Conservation (phyloP, 1,140 invertebrate species). For the Drosophila gunungcola region DNA sequence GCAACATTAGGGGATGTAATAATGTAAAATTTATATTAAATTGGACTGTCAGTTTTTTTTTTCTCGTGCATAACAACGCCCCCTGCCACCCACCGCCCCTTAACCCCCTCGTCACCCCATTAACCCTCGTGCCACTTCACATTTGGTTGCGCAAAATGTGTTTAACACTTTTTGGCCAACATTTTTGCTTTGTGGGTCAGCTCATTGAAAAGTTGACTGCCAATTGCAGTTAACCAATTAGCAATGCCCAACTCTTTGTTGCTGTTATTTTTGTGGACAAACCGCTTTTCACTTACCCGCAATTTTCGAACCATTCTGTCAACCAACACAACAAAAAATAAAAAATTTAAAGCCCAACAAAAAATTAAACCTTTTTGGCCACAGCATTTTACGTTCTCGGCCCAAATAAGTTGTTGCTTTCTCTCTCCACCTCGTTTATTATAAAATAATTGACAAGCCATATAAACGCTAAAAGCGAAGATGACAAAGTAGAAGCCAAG, state of each 20-base stretch:
- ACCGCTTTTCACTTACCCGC: slow-evolving; percentile 55
- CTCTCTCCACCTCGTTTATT: slow-evolving; percentile 47
- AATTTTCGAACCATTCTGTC: slow-evolving; percentile 47
- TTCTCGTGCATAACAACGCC: neutral
- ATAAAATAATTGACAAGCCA: slow-evolving; percentile 77
- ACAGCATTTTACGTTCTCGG: slow-evolving; percentile 63
- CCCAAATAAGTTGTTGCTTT: slow-evolving; percentile 56
- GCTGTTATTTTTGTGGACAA: slow-evolving; percentile 38
- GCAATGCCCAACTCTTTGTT: slow-evolving; percentile 30
- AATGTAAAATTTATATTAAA: no score
- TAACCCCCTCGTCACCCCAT: neutral
- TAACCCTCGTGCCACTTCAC: slow-evolving; percentile 31
- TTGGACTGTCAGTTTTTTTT: neutral
- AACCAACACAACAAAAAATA: slow-evolving; percentile 10
- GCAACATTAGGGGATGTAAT: no score
- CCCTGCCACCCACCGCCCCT: neutral
- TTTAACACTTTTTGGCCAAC: slow-evolving; percentile 51
- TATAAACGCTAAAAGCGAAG: slow-evolving; percentile 27
- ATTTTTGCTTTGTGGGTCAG: slow-evolving; percentile 65
- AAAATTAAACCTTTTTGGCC: slow-evolving; percentile 34
- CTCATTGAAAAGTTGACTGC: slow-evolving; percentile 68
- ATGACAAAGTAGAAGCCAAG: slow-evolving; percentile 59
- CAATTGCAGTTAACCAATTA: slow-evolving; percentile 78
- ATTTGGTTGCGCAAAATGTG: slow-evolving; percentile 57
- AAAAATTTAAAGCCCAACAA: slow-evolving; percentile 9